These are phyloP conservation scores for Gobio gobio DNA, from an alignment of 2,113 vertebrate species.

Conservation along the genomic window DNA sequence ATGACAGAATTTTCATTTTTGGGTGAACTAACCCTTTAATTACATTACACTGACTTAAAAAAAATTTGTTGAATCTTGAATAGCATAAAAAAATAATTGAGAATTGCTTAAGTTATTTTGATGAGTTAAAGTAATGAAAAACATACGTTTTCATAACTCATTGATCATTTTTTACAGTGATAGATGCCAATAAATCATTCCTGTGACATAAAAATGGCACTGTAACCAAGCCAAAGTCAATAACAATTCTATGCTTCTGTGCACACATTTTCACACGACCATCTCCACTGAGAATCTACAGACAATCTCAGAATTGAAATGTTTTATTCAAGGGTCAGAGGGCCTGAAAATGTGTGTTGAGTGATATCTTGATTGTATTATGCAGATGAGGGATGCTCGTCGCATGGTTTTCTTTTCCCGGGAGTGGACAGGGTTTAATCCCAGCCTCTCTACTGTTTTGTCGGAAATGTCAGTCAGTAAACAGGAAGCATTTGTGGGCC, in stretches of 20 bases:
- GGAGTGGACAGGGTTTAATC: conserved; percentile 48
- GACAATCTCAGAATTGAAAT: conserved; percentile 1
- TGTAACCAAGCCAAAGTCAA: conserved; percentile 30
- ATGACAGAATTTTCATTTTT: too few relatives aligned
- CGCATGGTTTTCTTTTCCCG: neutral
- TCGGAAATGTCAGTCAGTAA: conserved; percentile 55
- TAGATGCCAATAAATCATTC: too few relatives aligned
- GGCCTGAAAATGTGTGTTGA: neutral
- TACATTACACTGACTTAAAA: too few relatives aligned
- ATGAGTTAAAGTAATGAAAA: too few relatives aligned
- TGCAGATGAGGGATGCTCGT: conserved; percentile 35
- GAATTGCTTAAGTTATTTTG: too few relatives aligned
- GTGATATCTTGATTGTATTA: conserved; percentile 47
- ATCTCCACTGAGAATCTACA: conserved; percentile 21
- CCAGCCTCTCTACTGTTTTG: conserved; percentile 35
- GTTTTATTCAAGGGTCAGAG: conserved; percentile 47
- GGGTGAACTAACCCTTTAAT: too few relatives aligned
- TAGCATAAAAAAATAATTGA: too few relatives aligned
- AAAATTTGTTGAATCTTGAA: too few relatives aligned
- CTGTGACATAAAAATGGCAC: neutral
- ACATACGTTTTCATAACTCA: too few relatives aligned
- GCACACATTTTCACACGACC: neutral
- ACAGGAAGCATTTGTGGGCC: conserved; percentile 35
- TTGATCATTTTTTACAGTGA: too few relatives aligned
- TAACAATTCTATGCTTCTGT: neutral